These are phyloP conservation scores for Mesorhabditis spiculigera DNA, from an alignment of 2,888 invertebrate genomes.

Conservation along the genomic window DNA sequence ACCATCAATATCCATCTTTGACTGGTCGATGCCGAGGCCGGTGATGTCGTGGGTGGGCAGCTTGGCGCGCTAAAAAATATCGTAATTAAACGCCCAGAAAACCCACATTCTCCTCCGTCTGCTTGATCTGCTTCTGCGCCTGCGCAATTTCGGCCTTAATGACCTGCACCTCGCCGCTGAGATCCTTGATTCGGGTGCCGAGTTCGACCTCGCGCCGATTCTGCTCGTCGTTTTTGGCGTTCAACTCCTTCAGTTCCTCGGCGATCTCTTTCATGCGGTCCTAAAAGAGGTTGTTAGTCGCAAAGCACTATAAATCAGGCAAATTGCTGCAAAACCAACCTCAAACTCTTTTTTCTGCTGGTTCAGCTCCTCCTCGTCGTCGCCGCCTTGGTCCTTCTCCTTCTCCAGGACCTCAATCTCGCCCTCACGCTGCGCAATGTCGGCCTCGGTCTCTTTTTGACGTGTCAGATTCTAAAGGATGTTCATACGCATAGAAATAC, in stretches of 20 bases:
- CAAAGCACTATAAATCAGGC: background rate
- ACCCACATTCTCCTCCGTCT: background rate
- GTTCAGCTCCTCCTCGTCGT: conserved; percentile 16
- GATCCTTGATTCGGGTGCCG: background rate
- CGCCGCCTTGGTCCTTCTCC: conserved; percentile 13
- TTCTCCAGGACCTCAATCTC: conserved; percentile 21
- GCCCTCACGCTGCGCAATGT: conserved; percentile 14
- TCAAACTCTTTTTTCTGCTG: conserved; percentile 16
- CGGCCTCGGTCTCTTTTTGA: conserved; percentile 16
- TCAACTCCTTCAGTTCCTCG: conserved; percentile 16
- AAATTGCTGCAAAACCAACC: background rate
- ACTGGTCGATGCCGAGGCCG: background rate
- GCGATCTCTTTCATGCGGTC: conserved; percentile 15
- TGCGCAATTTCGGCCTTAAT: background rate
- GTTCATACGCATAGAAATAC: background rate
- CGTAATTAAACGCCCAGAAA: background rate
- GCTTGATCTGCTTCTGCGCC: background rate
- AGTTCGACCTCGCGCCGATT: background rate
- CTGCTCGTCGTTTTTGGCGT: background rate
- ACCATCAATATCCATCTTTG: background rate
- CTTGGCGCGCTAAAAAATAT: background rate
- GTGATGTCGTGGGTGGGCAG: conserved; percentile 2
- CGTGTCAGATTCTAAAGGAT: background rate
- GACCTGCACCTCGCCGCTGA: background rate
- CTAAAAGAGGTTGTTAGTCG: background rate